Evolutionary conservation across 2,888 invertebrate genomes (phyloP), one percentile per base, ranked within the genome.

Genomic region (Cristatella mucedo): DNA sequence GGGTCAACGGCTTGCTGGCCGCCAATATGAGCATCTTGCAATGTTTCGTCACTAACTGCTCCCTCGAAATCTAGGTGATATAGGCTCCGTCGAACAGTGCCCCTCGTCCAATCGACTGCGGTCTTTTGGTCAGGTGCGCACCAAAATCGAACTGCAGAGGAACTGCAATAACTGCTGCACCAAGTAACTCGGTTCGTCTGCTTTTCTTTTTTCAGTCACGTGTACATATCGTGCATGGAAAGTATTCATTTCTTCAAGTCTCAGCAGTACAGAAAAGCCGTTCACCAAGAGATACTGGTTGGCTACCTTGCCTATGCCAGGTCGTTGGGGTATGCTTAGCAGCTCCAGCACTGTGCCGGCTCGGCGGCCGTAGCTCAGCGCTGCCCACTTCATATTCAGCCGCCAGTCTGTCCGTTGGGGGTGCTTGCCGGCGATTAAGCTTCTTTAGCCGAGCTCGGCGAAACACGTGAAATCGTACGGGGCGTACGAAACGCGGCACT

Each of bases 161-260:
- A n/a, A n/a, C n/a, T n/a, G n/a, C n/a, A n/a, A n/a, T n/a, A n/a
- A n/a, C n/a, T n/a, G n/a, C n/a, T n/a, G n/a, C n/a, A n/a, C n/a
- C n/a, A n/a, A n/a, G n/a, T n/a, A n/a, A n/a, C n/a, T n/a, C n/a
- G n/a, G n/a, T n/a, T n/a, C n/a, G n/a, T n/a, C n/a, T 29, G 9
- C 2, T 13, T 6, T 31, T 13, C 16, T 9, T 9, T 13, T 9
- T 56, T 41, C 54, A 69, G 95, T 66, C 79, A 95, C 43, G 95
- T 97, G 18, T 99, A 97, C 70, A 91, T 97, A 60, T 95, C 97
- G 44, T 99, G 99, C 69, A 74, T 97, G 59, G 97, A 97, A 69
- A 95, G 93, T 38, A 95, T 99, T 54, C 91, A 97, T 70, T 99
- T 95, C 75, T 99, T 99, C 73, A 81, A 86, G 68, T 97, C 97